These are phyloP conservation scores for Lithophane ornitopus DNA, from an alignment of 2,888 invertebrate species.

Conservation along the genomic window DNA sequence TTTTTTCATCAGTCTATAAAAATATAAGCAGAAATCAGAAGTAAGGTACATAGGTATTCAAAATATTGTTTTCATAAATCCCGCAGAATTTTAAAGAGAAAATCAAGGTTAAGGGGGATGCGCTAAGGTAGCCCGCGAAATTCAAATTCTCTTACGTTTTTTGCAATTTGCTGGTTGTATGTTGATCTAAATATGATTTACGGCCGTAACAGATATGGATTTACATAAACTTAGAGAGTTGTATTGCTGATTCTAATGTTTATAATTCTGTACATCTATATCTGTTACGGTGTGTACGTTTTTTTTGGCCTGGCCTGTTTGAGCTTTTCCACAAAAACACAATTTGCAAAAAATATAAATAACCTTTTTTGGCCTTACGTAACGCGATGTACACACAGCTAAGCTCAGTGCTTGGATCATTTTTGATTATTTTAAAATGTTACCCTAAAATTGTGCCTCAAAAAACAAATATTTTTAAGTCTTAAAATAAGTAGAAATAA, in stretches of 20 bases:
- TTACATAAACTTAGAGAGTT: too few relatives aligned
- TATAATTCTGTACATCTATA: too few relatives aligned
- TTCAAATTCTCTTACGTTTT: too few relatives aligned
- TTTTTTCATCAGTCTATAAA: neutral
- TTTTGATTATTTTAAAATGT: neutral
- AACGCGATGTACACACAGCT: neutral
- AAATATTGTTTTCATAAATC: neutral
- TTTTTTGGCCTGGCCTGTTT: neutral
- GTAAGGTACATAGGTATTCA: constrained; percentile 1
- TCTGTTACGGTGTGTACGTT: too few relatives aligned
- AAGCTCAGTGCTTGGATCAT: neutral
- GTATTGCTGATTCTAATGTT: too few relatives aligned
- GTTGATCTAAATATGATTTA: too few relatives aligned
- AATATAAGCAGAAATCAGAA: constrained; percentile 1
- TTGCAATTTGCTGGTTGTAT: too few relatives aligned
- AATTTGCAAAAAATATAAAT: neutral
- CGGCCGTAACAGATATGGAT: too few relatives aligned
- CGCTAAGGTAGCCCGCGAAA: too few relatives aligned
- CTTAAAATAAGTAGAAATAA: constrained; percentile 66
- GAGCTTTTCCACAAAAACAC: neutral
- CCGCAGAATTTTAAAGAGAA: constrained; percentile 14
- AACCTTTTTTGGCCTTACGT: neutral
- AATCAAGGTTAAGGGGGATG: too few relatives aligned
- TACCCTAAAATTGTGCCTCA: neutral
- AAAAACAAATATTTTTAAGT: constrained; percentile 29